Evolutionary conservation across 2,113 vertebrate genomes (phyloP), one percentile per base, ranked within the genome.

Genomic region (Alouatta palliata): DNA sequence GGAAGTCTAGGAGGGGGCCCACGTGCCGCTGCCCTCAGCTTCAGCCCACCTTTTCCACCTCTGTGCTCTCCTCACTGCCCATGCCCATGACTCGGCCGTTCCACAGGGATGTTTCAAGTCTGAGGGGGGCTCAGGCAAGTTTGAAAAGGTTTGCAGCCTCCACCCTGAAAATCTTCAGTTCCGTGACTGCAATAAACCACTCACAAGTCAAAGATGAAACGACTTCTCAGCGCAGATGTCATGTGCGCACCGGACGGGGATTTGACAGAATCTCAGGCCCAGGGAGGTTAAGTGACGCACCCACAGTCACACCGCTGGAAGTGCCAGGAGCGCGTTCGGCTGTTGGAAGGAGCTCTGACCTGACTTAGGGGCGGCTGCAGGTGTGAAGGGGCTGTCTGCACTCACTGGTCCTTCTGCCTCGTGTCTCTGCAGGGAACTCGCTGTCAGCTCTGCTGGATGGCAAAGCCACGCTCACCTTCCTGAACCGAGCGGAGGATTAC

Each of bases 401-500:
- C 90, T 93, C 61, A 90, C 35, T 1, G 27, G 25, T 13, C 32
- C 71, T 54, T 1, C 54, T 3, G 4, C 3, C 37, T 43, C 58
- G 20, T 25, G 0, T 61, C 82, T 61, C 95, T 95, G 17, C 81
- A 99, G 99, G 99, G 75, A 99, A 99, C 98, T 99, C 99, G 0
- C 98, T 99, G 94, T 99, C 99, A 3, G 99, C 99, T 0, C 98
- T 99, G 96, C 98, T 99, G 97, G 99, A 99, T 14, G 99, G 99
- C 68, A 99, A 99, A 98, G 99, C 99, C 84, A 99, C 99, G 14
- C 99, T 99, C 79, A 98, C 98, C 35, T 99, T 99, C 97, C 98
- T 99, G 77, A 98, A 90, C 97, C 99, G 99, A 35, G 99, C 98
- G 0, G 99, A 99, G 97, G 99, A 99, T 19, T 99, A 99, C 91